Base-by-base conservation (phyloP, 2,113 vertebrate genomes). In the Xenotilapia longispinis region DNA sequence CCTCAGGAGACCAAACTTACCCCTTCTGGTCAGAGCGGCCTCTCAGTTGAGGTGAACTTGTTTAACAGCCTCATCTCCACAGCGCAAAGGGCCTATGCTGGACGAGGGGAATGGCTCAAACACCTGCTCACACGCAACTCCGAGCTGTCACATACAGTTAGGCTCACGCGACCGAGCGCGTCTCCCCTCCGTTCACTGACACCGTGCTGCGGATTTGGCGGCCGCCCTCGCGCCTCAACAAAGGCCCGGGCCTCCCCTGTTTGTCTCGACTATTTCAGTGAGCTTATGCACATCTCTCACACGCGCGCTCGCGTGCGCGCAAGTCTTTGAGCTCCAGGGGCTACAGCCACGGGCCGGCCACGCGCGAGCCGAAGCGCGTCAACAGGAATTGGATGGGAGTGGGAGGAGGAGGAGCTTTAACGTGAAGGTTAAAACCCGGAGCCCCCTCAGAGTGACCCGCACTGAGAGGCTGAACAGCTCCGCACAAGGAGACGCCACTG, bases 111-210 rank as follows among this genome's bases (percentile, higher is more conserved):
- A 93, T 75, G 93, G 91, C 93, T 93, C 93, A 84, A 96, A 93
- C 96, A 97, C 96, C 96, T 97, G 96, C 96, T 96, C 95, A 87
- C 89, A 92, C 75, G 91, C 94, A 93, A 94, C 94, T 93, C 92
- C 91, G 95, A 95, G 94, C 96, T 97, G 96, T 96, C 96, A 97
- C 92, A 95, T 91, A 87, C 91, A 92, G 92, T 97, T 97, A 96
- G 87, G 83, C 88, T 95, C 95, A 95, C 51, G 11, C 85, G 31
- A 23, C 83, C 85, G 92, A 94, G 94, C 91, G 93, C 94, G 92
- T 94, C 94, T 92, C 92, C 86, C 63, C 91, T 80, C 49, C 68
- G 87, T 38, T 91, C 91, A 86, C 63, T 75, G 81, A 83, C 49
- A 83, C 88, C 90, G 80, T 31, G 82, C 68, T 58, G 86, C 87